These are phyloP conservation scores for Heliothis peltigera DNA, from an alignment of 2,888 invertebrate genomes.

Conservation along the genomic window DNA sequence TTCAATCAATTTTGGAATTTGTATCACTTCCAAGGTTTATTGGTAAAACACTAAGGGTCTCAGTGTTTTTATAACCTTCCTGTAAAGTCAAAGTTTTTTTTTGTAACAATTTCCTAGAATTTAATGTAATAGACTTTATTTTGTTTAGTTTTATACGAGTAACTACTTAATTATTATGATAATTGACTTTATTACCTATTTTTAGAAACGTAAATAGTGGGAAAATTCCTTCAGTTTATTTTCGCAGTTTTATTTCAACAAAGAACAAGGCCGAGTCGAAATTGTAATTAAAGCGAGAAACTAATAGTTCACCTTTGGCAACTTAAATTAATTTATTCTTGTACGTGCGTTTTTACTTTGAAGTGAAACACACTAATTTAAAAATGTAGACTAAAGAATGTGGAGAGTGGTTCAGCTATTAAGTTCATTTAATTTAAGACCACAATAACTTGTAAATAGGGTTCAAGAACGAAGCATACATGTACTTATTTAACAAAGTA, in stretches of 20 bases:
- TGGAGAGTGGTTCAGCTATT: constrained; percentile 24
- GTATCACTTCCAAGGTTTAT: constrained; percentile 52
- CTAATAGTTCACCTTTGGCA: constrained; percentile 48
- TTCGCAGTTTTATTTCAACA: constrained; percentile 20
- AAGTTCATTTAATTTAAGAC: constrained; percentile 28
- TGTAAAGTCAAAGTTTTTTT: not conserved
- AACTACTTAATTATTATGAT: not conserved
- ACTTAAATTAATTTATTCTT: constrained; percentile 46
- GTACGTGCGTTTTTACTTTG: constrained; percentile 41
- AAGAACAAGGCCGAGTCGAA: constrained; percentile 57
- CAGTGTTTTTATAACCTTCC: constrained; percentile 14
- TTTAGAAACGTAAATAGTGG: not conserved
- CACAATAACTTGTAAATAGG: constrained; percentile 13
- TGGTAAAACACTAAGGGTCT: constrained; percentile 46
- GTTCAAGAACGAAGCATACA: constrained; percentile 13
- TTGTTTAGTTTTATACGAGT: not conserved
- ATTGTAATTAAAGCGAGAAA: constrained; percentile 59
- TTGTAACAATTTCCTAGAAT: not conserved
- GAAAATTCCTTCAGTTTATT: not conserved
- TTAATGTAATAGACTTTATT: not conserved
- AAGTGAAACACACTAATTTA: constrained; percentile 44
- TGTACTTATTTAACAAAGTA: not conserved
- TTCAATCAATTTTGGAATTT: constrained; percentile 62
- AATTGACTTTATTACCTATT: too few species aligned
- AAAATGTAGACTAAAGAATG: constrained; percentile 39